A percentile compares a stretch with the other conserved stretches of the same genome.
phyloP scores from a whole-genome alignment of 2,797 vertebrate genomes.

The Tragelaphus oryx region DNA sequence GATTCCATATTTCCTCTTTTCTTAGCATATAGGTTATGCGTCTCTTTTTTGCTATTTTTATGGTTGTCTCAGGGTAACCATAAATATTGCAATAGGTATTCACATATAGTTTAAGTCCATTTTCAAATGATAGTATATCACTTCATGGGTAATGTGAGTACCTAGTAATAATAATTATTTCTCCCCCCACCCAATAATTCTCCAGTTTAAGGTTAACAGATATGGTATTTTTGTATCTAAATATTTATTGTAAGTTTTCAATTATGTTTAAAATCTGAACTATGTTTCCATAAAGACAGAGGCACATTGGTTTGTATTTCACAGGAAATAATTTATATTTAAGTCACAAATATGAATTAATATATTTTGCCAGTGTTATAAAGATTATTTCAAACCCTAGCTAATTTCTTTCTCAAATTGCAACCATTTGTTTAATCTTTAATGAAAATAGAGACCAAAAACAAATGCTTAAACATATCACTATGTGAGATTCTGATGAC shows the following conservation, averaged over 20 bases:
- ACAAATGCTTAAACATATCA: background rate
- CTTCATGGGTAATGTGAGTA: background rate
- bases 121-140: background rate
- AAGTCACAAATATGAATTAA: conserved; percentile 27
- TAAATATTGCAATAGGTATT: background rate
- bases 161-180: background rate
- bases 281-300: background rate
- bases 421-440: background rate
- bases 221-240: background rate
- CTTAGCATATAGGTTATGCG: background rate
- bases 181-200: background rate
- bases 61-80: background rate
- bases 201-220: conserved; percentile 61
- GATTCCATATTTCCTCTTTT: background rate
- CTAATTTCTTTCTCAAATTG: background rate
- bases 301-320: background rate
- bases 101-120: background rate
- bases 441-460: conserved; percentile 13
- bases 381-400: background rate
- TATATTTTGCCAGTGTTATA: conserved; percentile 46
- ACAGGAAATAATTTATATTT: conserved; percentile 55
- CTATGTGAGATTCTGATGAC: background rate
- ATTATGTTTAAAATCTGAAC: background rate
- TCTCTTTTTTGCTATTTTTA: background rate
- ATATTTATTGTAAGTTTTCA: conserved; percentile 18